Base-by-base conservation (phyloP, 2,113 vertebrate genomes). In the Crotophaga sulcirostris region DNA sequence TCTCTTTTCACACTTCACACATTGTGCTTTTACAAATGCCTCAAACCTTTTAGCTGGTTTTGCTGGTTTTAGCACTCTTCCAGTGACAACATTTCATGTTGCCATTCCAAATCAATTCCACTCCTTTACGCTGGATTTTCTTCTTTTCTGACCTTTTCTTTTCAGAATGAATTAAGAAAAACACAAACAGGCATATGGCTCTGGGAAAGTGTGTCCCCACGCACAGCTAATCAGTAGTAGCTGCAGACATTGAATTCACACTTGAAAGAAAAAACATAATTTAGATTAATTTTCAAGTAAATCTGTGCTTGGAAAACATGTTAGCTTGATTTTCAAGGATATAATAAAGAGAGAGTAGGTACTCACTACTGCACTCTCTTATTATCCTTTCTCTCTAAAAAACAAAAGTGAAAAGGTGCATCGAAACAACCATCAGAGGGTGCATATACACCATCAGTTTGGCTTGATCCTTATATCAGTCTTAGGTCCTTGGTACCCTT, bases 371-470 rank as follows among this genome's bases (percentile, higher is more conserved):
- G 11, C n/a, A 83, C 5, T 77, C 5, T 62, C 10, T 68, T 42
- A 51, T 23, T 42, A 47, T 33, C 28, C 6, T 82, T 85, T 51
- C 20, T 66, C 5, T 55, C 40, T 45, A 25, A 83, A 80, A 93
- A 55, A 13, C 4, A 17, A 31, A 72, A 83, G 76, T n/a, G 42
- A 54, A 63, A 84, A 16, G 2, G 16, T 84, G 11, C 60, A 36
- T 49, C 56, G 68, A 78, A 94, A 84, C 60, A 84, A 36, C 93
- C 89, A 96, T 94, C 80, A 93, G 96, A 96, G 95, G 94, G 94
- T 93, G 94, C 91, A 89, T 90, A 70, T 25, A 87, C 29, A 89
- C 84, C 86, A 75, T 17, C 62, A 81, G 31, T 93, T 54, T 80
- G 55, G n/a, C 23, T 86, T 80, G 45, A 70, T 83, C 16, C 6